These are phyloP conservation scores for Echinometra lucunter DNA, from an alignment of 53 echinoderm and acorn worm species.

Conservation along the genomic window DNA sequence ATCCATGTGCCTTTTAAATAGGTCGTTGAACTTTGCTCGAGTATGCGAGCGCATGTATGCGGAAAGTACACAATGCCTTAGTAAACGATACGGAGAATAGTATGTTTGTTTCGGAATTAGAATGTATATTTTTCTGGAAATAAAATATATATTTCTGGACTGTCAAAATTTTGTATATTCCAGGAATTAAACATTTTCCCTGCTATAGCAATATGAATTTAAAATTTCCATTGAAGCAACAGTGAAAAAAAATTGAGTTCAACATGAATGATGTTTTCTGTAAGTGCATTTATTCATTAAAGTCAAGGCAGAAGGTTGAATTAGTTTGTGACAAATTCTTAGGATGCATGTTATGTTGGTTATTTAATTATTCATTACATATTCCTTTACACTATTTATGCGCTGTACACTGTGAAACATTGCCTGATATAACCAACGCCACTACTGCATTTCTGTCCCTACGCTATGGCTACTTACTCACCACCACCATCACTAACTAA, in stretches of 20 bases:
- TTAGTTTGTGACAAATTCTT: too few species aligned
- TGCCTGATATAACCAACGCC: too few species aligned
- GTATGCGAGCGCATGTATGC: neutral
- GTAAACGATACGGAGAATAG: neutral
- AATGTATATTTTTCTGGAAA: neutral
- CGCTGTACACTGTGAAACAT: too few species aligned
- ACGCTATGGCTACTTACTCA: too few species aligned
- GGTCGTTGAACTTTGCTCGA: conserved; percentile 40
- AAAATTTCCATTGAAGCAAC: neutral
- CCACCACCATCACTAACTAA: too few species aligned
- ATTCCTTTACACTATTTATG: too few species aligned
- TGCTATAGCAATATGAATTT: neutral
- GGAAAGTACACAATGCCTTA: neutral
- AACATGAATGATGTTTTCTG: neutral
- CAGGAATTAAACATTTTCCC: neutral
- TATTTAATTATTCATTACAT: too few species aligned
- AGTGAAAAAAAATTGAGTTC: neutral
- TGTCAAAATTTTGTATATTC: neutral
- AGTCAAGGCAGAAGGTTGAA: neutral
- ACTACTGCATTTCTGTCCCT: too few species aligned
- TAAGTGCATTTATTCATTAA: too few species aligned
- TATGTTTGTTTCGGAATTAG: neutral
- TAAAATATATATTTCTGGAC: neutral
- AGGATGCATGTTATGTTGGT: too few species aligned
- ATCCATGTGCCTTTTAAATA: neutral